phyloP scores from a whole-genome alignment of 2,113 vertebrate species.

The human region DNA sequence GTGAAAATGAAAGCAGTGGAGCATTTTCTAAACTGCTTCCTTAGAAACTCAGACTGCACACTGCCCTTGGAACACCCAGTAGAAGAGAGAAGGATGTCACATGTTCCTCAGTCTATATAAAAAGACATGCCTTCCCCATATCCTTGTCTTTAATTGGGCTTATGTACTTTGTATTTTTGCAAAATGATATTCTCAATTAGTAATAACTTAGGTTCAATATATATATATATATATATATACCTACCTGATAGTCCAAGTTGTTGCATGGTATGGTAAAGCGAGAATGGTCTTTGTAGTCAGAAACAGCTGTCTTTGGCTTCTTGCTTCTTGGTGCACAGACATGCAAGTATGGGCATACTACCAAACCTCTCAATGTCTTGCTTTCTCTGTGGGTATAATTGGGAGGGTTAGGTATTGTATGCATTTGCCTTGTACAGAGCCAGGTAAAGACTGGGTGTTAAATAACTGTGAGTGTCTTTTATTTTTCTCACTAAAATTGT shows the following conservation, averaged over 20 bases:
- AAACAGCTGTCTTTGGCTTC: neutral
- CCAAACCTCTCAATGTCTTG: neutral
- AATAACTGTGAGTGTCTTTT: neutral
- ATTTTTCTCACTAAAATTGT: neutral
- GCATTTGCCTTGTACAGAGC: neutral
- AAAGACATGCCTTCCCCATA: neutral
- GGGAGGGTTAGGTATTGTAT: neutral
- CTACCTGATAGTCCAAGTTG: neutral
- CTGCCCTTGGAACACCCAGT: neutral
- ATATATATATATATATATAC: too few species aligned
- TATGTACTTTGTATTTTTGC: neutral
- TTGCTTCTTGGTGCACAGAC: neutral
- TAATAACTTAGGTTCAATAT: neutral
- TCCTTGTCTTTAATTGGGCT: neutral
- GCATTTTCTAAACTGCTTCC: conserved; percentile 19
- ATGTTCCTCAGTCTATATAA: neutral
- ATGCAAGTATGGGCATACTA: neutral
- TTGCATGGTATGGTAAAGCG: neutral
- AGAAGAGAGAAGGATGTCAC: neutral
- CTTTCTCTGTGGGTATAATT: neutral
- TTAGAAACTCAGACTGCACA: neutral
- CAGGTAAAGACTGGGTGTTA: neutral
- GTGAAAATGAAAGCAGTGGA: neutral
- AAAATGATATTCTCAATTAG: neutral
- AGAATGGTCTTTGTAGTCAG: neutral